Evolutionary conservation across 2,113 vertebrate genomes (phyloP).

Genomic region (Dicrurus megarhynchus): DNA sequence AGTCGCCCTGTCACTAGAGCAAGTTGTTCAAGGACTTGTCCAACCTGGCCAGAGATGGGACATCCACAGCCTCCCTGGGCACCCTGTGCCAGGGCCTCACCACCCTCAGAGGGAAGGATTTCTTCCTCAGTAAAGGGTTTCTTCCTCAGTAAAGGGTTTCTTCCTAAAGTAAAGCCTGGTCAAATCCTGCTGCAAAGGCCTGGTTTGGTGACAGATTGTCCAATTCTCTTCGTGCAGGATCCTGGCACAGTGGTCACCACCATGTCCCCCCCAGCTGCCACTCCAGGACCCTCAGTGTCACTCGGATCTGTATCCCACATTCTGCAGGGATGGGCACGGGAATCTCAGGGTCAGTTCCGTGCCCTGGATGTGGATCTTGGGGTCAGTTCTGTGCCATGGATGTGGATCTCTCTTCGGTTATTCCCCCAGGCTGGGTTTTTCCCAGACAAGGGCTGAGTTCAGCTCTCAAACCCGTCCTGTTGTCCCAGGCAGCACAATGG

Average conservation of each 20-base stretch:
- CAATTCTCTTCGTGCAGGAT: neutral
- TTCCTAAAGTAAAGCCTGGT: neutral
- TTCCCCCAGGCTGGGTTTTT: neutral
- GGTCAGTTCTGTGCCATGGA: neutral
- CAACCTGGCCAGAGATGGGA: neutral
- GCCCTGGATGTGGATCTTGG: neutral
- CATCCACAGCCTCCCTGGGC: neutral
- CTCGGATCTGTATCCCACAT: rapidly evolving
- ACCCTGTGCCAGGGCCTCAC: neutral
- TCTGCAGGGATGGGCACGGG: rapidly evolving
- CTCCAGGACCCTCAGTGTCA: neutral
- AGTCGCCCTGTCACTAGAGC: neutral
- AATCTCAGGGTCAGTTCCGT: neutral
- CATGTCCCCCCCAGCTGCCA: neutral
- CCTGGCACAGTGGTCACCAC: neutral
- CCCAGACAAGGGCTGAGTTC: neutral
- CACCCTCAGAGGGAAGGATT: neutral
- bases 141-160: neutral
- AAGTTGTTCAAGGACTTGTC: neutral
- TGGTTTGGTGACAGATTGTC: neutral
- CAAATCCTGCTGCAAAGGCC: neutral
- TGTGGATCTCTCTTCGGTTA: rapidly evolving
- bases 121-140: neutral
- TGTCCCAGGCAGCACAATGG: neutral
- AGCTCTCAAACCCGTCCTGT: neutral